Evolutionary conservation across 2,113 vertebrate genomes (phyloP).

Genomic region (Eptesicus fuscus): DNA sequence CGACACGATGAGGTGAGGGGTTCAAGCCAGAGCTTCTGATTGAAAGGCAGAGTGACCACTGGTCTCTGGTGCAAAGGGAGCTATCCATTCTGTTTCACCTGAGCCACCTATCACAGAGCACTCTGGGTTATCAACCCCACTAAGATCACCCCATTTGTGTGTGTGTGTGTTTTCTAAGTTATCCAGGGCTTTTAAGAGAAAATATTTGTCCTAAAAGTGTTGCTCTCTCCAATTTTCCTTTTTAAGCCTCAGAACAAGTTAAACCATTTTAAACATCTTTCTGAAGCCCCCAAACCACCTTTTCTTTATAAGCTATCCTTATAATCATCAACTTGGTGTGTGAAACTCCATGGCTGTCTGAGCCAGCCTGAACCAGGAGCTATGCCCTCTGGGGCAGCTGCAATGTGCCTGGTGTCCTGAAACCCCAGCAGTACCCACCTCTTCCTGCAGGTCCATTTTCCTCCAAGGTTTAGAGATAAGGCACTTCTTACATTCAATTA

Average conservation of each 20-base stretch:
- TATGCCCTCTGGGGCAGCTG: background rate
- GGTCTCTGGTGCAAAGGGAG: background rate
- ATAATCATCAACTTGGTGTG: fast-evolving
- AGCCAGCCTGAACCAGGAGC: background rate
- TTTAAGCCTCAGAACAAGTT: background rate
- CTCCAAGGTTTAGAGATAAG: background rate
- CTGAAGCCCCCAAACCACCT: background rate
- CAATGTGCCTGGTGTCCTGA: background rate
- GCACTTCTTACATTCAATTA: background rate
- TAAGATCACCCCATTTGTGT: fast-evolving
- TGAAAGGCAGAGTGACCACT: background rate
- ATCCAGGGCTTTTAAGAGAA: background rate
- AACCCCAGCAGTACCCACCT: background rate
- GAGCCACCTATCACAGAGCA: no score
- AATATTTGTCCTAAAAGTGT: background rate
- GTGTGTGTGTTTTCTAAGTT: background rate
- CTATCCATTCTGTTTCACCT: background rate
- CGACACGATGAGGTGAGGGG: constrained; percentile 94
- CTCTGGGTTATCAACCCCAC: fast-evolving
- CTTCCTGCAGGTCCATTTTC: background rate
- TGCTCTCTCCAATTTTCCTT: background rate
- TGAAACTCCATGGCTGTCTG: background rate
- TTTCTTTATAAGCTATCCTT: background rate
- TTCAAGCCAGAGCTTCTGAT: background rate
- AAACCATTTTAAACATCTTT: background rate